These are phyloP conservation scores for Bombus waltoni DNA, from an alignment of 1,140 invertebrate species.

Conservation along the genomic window DNA sequence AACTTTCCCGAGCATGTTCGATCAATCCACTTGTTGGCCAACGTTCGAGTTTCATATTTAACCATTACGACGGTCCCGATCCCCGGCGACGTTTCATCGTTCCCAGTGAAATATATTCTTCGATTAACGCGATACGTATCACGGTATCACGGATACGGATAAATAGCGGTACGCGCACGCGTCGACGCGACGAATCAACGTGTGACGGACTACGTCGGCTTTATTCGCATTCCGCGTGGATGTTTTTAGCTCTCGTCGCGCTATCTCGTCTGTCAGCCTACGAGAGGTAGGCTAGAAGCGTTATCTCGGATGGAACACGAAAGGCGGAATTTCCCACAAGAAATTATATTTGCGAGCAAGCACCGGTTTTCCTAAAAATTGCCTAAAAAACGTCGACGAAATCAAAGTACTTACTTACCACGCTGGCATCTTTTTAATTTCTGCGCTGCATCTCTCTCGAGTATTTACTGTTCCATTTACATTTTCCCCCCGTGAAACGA, in stretches of 20 bases:
- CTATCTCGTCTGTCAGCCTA: not conserved
- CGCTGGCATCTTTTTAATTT: too few species aligned
- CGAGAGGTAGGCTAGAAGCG: not conserved
- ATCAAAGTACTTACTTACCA: too few species aligned
- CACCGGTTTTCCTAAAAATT: too few species aligned
- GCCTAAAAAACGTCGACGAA: too few species aligned
- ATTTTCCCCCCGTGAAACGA: too few species aligned
- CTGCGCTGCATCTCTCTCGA: too few species aligned
- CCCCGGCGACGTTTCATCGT: not conserved
- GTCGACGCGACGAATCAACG: not conserved
- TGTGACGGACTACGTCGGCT: not conserved
- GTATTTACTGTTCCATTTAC: too few species aligned
- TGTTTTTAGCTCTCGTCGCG: constrained; percentile 1
- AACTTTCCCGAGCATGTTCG: too few species aligned
- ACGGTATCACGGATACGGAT: not conserved
- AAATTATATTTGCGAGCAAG: too few species aligned
- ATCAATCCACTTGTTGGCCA: not conserved
- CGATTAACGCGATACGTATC: not conserved
- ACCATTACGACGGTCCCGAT: not conserved
- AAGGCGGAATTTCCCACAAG: too few species aligned
- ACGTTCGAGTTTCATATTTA: not conserved
- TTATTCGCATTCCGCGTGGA: constrained; percentile 12
- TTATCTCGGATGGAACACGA: too few species aligned
- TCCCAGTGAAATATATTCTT: not conserved
- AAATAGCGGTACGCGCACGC: not conserved